A percentile compares a stretch with the other conserved stretches of the same genome.
These are phyloP conservation scores for Cheirogaleus medius DNA, from an alignment of 2,113 vertebrate genomes.

Conservation along the genomic window DNA sequence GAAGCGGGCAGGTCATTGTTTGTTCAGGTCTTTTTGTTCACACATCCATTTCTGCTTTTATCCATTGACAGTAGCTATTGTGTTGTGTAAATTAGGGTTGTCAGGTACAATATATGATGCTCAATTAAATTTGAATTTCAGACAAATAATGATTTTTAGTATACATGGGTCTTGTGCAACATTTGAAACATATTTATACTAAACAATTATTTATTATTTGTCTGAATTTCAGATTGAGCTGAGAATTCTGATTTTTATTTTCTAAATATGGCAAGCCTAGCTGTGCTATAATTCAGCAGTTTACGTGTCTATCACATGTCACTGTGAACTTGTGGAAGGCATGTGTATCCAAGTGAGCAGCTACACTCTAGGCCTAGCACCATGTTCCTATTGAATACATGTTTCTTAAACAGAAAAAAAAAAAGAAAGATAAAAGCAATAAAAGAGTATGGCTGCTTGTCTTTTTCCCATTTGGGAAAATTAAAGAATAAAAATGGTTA, in stretches of 20 bases:
- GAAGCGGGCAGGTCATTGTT: neutral
- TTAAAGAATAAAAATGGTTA: neutral
- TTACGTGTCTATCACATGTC: neutral
- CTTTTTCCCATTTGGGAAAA: neutral
- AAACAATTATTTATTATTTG: neutral
- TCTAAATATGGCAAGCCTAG: neutral
- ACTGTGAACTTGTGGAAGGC: neutral
- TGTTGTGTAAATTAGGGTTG: neutral
- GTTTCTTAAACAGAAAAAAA: neutral
- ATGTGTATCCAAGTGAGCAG: neutral
- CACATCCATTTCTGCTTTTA: neutral
- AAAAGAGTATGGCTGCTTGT: neutral
- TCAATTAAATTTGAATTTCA: neutral
- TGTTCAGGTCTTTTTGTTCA: neutral
- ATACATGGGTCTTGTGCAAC: neutral
- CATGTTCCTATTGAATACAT: neutral
- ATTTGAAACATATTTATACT: neutral
- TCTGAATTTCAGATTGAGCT: neutral
- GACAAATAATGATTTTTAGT: neutral
- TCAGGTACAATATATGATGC: neutral
- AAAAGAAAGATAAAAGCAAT: neutral
- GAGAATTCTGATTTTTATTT: neutral
- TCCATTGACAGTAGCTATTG: neutral
- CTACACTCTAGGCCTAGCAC: neutral
- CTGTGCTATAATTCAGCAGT: neutral